Evolutionary conservation across 2,888 invertebrate genomes (phyloP).

Genomic region (Eurytoma californica): DNA sequence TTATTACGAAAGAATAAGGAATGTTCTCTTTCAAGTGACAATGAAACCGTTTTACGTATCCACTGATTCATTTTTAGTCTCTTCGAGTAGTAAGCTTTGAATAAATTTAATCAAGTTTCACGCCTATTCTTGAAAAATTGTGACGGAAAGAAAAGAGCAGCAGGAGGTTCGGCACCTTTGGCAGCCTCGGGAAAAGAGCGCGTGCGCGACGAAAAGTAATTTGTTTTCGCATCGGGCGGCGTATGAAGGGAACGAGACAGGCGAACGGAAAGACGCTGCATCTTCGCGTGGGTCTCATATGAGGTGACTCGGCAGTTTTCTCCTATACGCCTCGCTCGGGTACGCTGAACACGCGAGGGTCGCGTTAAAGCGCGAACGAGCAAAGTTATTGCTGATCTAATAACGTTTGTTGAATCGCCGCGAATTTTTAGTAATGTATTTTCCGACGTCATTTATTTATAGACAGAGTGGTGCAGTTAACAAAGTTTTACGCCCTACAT

Average conservation of each 20-base stretch:
- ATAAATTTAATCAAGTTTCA: too few relatives aligned
- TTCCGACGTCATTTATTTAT: not conserved
- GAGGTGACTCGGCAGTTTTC: constrained; percentile 24
- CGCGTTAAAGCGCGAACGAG: constrained; percentile 11
- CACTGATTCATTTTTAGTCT: too few relatives aligned
- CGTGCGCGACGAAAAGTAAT: constrained; percentile 32
- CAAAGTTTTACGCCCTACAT: too few relatives aligned
- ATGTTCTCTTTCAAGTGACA: too few relatives aligned
- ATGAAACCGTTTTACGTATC: too few relatives aligned
- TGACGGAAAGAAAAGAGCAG: too few relatives aligned
- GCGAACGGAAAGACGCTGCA: constrained; percentile 4
- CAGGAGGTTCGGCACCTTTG: constrained; percentile 2
- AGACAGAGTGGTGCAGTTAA: too few relatives aligned
- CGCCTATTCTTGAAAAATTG: too few relatives aligned
- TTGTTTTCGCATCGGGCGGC: constrained; percentile 34
- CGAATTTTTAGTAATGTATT: not conserved
- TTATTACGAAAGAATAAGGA: too few relatives aligned
- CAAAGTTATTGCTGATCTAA: constrained; percentile 26
- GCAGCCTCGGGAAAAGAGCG: not conserved
- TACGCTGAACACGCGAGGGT: constrained; percentile 13
- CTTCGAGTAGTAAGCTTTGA: too few relatives aligned
- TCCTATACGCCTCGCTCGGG: not conserved
- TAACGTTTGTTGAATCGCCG: not conserved
- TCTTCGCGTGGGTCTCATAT: constrained; percentile 6
- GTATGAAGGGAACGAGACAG: constrained; percentile 22